Evolutionary conservation across 2,797 vertebrate genomes (phyloP), one percentile per base, ranked within the genome.

Genomic region (Selene dorsalis): DNA sequence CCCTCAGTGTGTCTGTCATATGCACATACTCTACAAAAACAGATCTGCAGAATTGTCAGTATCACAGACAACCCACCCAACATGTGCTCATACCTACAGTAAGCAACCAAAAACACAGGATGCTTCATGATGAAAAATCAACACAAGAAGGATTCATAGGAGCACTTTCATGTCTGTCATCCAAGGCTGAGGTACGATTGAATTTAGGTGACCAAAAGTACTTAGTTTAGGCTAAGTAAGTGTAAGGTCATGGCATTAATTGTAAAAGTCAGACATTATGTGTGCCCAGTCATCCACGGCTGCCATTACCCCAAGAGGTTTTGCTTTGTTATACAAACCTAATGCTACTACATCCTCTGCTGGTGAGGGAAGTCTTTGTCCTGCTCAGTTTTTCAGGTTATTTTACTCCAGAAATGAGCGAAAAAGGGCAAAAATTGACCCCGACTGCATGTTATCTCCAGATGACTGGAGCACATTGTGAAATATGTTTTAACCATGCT

Each of bases 361-460:
- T 38, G 30, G 14, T 22, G 39, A 55, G 47, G 35, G 41, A 16
- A n/a, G 10, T 56, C 28, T 77, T 26, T 38, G 17, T 26, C 14
- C 26, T 30, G 13, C 22, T 12, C 16, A 22, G 4, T 61, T 32
- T 78, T 35, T 52, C 24, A 0, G 11, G 13, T 74, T 64, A 6
- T 71, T 39, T 45, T 6, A 71, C 24, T 22, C 20, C 2, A 41
- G 50, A 57, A 50, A 50, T 22, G 22, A 20, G 3, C 17, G 69
- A 38, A 64, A 24, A 38, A 30, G 30, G 18, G 26, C 57, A 70
- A 65, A 73, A 63, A 48, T 4, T 18, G 47, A 75, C 61, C 20
- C 18, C 35, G 32, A 69, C 48, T 55, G 30, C 20, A 57, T 8
- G 32, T 8, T 35, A 58, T 32, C 20, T 39, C 35, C 2, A 26